phyloP scores from a whole-genome alignment of 1,140 invertebrate species.

The Augochlora pura region DNA sequence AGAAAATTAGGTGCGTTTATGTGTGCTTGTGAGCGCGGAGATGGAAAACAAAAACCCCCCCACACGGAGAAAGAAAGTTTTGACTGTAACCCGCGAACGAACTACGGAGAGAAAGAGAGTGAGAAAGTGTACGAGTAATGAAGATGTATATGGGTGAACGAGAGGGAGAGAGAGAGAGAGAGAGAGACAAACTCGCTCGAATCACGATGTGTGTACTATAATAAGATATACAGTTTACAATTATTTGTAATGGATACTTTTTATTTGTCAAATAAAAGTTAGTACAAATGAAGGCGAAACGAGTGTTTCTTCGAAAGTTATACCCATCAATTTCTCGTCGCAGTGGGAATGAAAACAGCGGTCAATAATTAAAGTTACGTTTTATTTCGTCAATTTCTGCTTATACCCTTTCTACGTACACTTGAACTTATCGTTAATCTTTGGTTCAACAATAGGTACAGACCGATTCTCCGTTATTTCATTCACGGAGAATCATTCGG shows the following conservation, averaged over 20 bases:
- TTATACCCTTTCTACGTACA: constrained; percentile 13
- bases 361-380: constrained; percentile 3
- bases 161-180: constrained; percentile 55
- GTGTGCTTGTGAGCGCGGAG: constrained; percentile 24
- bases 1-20: constrained; percentile 38
- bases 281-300: constrained; percentile 70
- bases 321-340: neutral
- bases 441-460: neutral
- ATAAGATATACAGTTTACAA: constrained; percentile 75
- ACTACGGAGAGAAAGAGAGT: constrained; percentile 43
- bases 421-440: constrained; percentile 4
- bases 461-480: neutral
- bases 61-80: constrained; percentile 16
- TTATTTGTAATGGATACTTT: constrained; percentile 77
- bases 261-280: constrained; percentile 78
- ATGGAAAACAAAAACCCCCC: constrained; percentile 1
- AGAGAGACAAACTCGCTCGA: constrained; percentile 63
- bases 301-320: neutral
- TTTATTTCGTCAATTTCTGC: constrained; percentile 13
- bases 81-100: constrained; percentile 25
- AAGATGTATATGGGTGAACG: constrained; percentile 43
- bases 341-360: neutral
- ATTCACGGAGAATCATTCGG: neutral
- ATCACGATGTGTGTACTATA: constrained; percentile 69
- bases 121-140: constrained; percentile 20